phyloP scores from a whole-genome alignment of 2,113 vertebrate genomes.

The Lathamus discolor region DNA sequence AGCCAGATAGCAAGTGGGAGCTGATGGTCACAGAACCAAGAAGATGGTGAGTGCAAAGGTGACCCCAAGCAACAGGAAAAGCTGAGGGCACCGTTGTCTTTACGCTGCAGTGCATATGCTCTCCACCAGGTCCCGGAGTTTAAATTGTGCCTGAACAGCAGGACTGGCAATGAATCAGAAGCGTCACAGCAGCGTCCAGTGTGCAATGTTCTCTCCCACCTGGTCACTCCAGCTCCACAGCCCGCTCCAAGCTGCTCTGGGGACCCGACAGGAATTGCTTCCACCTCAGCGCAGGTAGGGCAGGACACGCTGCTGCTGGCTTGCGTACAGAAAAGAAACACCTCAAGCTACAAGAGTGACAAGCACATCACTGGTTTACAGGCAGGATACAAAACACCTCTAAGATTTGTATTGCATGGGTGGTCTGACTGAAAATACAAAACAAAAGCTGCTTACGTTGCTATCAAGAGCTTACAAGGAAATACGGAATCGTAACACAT shows the following conservation, averaged over 20 bases:
- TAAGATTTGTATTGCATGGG: background rate
- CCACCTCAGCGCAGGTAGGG: background rate
- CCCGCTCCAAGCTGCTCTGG: background rate
- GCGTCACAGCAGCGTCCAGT: fast-evolving
- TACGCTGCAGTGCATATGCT: fast-evolving
- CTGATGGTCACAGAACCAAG: background rate
- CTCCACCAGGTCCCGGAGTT: background rate
- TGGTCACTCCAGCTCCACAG: background rate
- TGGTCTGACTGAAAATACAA: background rate
- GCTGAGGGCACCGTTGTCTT: background rate
- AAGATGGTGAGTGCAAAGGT: background rate
- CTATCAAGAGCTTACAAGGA: background rate
- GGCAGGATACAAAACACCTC: background rate
- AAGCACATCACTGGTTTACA: background rate
- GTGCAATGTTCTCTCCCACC: background rate
- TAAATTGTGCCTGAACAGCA: background rate
- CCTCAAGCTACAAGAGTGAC: background rate
- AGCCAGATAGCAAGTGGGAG: background rate
- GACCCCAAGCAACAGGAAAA: background rate
- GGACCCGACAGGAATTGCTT: background rate
- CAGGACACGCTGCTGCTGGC: background rate
- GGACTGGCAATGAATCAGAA: background rate
- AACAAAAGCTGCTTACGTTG: background rate
- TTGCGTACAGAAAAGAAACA: background rate
- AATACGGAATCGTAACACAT: background rate